Evolutionary conservation across 23 tunicate species (phyloP).

Genomic region (Aplidium turbinatum): DNA sequence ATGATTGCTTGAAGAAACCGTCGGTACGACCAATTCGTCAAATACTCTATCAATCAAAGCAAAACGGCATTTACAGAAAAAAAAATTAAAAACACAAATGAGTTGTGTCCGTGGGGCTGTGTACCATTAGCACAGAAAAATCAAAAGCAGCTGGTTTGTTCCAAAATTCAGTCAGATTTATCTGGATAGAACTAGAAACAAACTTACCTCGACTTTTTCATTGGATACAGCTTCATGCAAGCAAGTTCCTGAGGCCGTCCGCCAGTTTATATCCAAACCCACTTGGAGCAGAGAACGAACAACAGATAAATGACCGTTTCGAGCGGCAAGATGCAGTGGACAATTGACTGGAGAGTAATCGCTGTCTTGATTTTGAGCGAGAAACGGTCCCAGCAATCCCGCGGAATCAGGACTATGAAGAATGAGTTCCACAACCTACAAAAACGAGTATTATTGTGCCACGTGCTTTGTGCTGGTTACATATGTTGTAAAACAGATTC

Average conservation of each 20-base stretch:
- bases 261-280: slow-evolving; percentile 66
- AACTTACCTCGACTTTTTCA: slow-evolving; percentile 38
- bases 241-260: slow-evolving; percentile 43
- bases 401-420: background rate
- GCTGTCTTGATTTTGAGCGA: slow-evolving; percentile 8
- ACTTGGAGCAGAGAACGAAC: slow-evolving; percentile 38
- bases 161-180: too few relatives aligned
- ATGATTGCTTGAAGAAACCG: too few relatives aligned
- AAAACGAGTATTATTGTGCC: too few relatives aligned
- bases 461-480: too few relatives aligned
- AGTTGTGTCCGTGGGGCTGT: too few relatives aligned
- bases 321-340: slow-evolving; percentile 71
- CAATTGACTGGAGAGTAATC: slow-evolving; percentile 1
- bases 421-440: slow-evolving; percentile 19
- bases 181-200: background rate
- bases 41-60: too few relatives aligned
- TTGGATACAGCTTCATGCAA: slow-evolving; percentile 65
- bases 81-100: too few relatives aligned
- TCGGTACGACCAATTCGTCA: too few relatives aligned
- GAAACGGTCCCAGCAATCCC: slow-evolving; percentile 17
- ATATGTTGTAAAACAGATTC: too few relatives aligned
- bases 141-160: too few relatives aligned
- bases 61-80: too few relatives aligned
- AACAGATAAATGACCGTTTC: slow-evolving; percentile 57
- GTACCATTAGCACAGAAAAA: too few relatives aligned